Evolutionary conservation across 2,888 invertebrate genomes (phyloP), one percentile per base, ranked within the genome.

Genomic region (Agelastica alni): DNA sequence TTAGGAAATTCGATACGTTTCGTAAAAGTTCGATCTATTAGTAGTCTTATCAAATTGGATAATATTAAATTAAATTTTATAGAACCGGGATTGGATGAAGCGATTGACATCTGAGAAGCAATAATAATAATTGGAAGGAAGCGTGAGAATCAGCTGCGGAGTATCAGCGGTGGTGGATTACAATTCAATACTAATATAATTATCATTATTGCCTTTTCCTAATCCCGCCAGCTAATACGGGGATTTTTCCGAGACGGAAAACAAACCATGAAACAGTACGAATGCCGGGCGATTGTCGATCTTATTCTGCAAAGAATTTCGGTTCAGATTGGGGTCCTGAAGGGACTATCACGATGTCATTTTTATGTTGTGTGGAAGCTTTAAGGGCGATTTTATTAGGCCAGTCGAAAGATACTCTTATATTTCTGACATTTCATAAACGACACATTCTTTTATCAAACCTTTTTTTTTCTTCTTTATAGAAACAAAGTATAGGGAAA

Each of bases 171-270:
- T 43, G 47, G 61, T 59, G 69, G 73, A 75, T 76, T 75, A 74
- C 73, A 71, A 76, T 76, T 76, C 76, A 72, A 76, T 76, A 74
- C 76, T 77, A 77, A 77, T 77, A 74, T 72, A 77, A 77, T 77
- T 77, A 77, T 73, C 75, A 68, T 77, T 77, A 77, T 77, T 77
- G 77, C 76, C 76, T 74, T 49, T 74, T 74, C 66, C 71, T 74
- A 75, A 76, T 76, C 74, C 73, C 66, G 68, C 61, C 66, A 62
- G 69, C 69, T 70, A 69, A 70, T 71, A 41, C 28, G 22, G 18
- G 41, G 37, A 45, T 41, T 45, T 44, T 46, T 45, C 39, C 52
- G 1, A 16, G n/a, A 10, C 10, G 26, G 22, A 32, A 32, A 46
- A 39, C 22, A 53, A 42, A 31, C 51, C 34, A 10, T 30, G 12